Conservation (phyloP, 2,888 invertebrate species). For the Carcina quercana region DNA sequence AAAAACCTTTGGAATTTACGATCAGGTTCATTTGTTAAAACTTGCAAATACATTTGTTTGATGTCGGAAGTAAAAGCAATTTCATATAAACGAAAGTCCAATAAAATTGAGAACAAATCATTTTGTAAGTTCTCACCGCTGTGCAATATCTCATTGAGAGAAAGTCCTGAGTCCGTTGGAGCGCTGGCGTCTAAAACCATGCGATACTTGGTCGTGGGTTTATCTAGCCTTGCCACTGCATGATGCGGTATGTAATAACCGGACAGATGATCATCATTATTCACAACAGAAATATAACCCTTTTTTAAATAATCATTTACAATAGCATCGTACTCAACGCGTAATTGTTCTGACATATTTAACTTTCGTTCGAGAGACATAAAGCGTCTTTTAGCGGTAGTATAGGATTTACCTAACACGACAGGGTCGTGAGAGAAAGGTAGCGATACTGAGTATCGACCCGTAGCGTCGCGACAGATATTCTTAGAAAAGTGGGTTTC, state of each 20-base stretch:
- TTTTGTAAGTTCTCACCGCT: slow-evolving; percentile 1
- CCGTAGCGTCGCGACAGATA: slow-evolving; percentile 1
- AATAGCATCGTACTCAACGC: slow-evolving; percentile 4
- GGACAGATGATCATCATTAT: not conserved
- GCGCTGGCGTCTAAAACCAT: slow-evolving; percentile 1
- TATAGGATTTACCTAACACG: slow-evolving; percentile 9
- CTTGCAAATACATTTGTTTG: slow-evolving; percentile 1
- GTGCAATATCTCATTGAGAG: slow-evolving; percentile 2
- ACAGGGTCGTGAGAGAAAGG: slow-evolving; percentile 5
- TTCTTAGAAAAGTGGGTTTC: slow-evolving; percentile 1
- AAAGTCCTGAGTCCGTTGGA: not conserved
- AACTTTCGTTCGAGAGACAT: slow-evolving; percentile 7
- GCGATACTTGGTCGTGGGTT: not conserved
- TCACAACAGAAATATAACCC: slow-evolving; percentile 1
- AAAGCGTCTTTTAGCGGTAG: slow-evolving; percentile 6
- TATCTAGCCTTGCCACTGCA: not conserved
- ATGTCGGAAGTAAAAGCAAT: slow-evolving; percentile 2
- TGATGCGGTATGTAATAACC: slow-evolving; percentile 3
- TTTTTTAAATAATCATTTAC: slow-evolving; percentile 8
- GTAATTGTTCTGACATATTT: not conserved
- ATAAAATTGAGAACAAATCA: slow-evolving; percentile 1
- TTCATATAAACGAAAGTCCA: slow-evolving; percentile 2
- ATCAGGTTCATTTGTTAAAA: not conserved
- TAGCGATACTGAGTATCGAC: slow-evolving; percentile 5
- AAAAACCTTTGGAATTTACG: not conserved